Base-by-base conservation (phyloP, 2,797 vertebrate species). In the Cichlasoma orientale region DNA sequence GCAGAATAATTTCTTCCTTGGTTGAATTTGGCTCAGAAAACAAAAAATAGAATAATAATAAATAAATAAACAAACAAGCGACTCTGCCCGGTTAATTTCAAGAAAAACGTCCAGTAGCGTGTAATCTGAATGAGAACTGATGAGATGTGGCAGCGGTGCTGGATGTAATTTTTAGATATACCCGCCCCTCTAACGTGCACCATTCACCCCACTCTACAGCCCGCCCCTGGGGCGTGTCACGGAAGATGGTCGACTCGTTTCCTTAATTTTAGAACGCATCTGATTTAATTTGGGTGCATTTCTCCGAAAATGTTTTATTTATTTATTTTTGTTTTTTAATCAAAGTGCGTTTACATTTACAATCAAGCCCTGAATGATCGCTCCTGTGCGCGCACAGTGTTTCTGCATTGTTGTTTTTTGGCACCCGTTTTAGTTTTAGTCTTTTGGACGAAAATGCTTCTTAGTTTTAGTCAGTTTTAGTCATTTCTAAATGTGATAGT, bases 131-230 rank as follows among this genome's bases (percentile, higher is more conserved):
- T 61, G 77, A 71, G 72, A 55, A 82, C 72, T 87, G 84, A 81
- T 9, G 36, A 2, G 78, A 71, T 68, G n/a, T 1, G 41, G 16
- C 2, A 56, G 27, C 13, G 33, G 7, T 52, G 76, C 81, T 59
- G 80, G 83, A 89, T 91, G 84, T 93, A 79, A 75, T 88, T 72
- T 82, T 70, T 19, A 36, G 33, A 74, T 44, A 1, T 6, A 68
- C 50, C 82, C 66, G 80, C 88, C 90, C 44, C 38, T 11, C 27
- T n/a, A 50, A 54, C 33, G 77, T 75, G 79, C 83, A 31, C 76
- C 59, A 77, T 91, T 86, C 86, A 88, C 72, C 0, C 61, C 86
- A 88, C 72, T 1, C 59, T 52, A 13, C 8, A 47, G 38, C 33
- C 79, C 91, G 92, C 78, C 92, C 78, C 74, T 44, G 8, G 59